These are phyloP conservation scores for Embiotoca jacksoni DNA, from an alignment of 2,113 vertebrate genomes.

Conservation along the genomic window DNA sequence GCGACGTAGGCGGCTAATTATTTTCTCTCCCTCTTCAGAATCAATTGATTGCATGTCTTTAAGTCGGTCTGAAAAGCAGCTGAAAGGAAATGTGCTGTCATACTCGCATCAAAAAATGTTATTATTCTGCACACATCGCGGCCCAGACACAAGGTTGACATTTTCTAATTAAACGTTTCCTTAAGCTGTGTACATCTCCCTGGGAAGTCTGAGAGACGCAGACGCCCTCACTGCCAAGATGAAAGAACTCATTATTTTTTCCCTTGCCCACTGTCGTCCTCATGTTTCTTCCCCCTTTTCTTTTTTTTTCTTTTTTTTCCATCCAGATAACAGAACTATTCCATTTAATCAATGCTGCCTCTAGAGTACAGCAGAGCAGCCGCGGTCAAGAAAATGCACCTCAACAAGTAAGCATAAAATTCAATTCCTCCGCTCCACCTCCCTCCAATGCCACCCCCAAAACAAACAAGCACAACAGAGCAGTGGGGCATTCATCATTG, in stretches of 20 bases:
- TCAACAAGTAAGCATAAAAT: slow-evolving; percentile 75
- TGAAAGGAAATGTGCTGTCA: slow-evolving; percentile 64
- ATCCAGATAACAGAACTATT: slow-evolving; percentile 80
- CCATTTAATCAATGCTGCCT: slow-evolving; percentile 73
- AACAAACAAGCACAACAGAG: slow-evolving; percentile 68
- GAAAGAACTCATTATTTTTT: slow-evolving; percentile 82
- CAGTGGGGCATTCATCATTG: slow-evolving; percentile 76
- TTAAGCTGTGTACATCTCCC: slow-evolving; percentile 80
- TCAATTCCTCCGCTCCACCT: slow-evolving; percentile 44
- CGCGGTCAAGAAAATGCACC: slow-evolving; percentile 70
- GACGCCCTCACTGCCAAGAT: slow-evolving; percentile 74
- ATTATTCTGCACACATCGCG: slow-evolving; percentile 69
- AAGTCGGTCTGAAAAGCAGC: slow-evolving; percentile 51
- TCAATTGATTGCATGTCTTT: slow-evolving; percentile 71
- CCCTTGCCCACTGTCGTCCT: slow-evolving; percentile 66
- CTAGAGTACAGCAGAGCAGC: slow-evolving; percentile 50
- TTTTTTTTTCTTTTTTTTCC: slow-evolving; percentile 31
- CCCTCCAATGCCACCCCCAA: slow-evolving; percentile 24
- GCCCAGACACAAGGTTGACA: slow-evolving; percentile 72
- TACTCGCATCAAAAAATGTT: slow-evolving; percentile 66
- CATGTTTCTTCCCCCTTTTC: slow-evolving; percentile 38
- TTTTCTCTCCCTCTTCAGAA: slow-evolving; percentile 70
- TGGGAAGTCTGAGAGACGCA: slow-evolving; percentile 72
- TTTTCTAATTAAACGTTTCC: slow-evolving; percentile 84
- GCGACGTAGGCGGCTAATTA: slow-evolving; percentile 66